Conservation (phyloP, 1,140 invertebrate species). For the Proctacanthus coquilletti region DNA sequence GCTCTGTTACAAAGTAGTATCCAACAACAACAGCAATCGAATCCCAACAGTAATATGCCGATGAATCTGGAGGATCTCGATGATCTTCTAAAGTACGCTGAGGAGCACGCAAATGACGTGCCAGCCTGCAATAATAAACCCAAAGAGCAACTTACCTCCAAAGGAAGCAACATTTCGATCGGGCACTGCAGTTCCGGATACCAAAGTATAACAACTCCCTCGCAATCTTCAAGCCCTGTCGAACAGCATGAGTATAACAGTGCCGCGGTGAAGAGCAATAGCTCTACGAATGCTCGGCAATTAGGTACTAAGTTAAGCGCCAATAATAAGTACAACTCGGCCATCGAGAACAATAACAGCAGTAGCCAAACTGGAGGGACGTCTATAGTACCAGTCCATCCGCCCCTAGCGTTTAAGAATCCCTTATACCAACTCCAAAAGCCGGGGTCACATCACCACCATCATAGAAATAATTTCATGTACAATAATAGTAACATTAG, state of each 20-base stretch:
- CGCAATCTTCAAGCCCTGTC: conserved; percentile 78
- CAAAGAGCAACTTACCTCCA: conserved; percentile 36
- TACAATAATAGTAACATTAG: too few species aligned
- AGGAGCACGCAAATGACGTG: conserved; percentile 40
- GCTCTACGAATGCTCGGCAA: neutral
- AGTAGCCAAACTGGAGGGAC: conserved; percentile 3
- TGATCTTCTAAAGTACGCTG: conserved; percentile 49
- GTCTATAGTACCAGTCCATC: too few species aligned
- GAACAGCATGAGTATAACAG: conserved; percentile 30
- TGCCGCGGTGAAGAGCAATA: neutral
- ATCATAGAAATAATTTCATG: conserved; percentile 2
- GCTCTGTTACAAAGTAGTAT: too few species aligned
- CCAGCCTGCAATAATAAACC: conserved; percentile 30
- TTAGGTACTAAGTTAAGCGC: conserved; percentile 6
- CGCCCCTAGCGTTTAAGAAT: conserved; percentile 73
- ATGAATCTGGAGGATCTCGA: conserved; percentile 53
- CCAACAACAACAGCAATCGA: conserved; percentile 26
- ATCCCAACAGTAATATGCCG: conserved; percentile 31
- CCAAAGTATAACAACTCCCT: conserved; percentile 79
- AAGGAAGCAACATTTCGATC: conserved; percentile 58
- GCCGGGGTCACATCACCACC: conserved; percentile 17
- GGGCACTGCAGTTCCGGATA: conserved; percentile 81
- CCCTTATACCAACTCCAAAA: conserved; percentile 64
- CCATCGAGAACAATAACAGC: conserved; percentile 9
- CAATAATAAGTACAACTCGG: conserved; percentile 7